Evolutionary conservation across 2,888 invertebrate genomes (phyloP), one percentile per base, ranked within the genome.

Genomic region (Plagodis pulveraria): DNA sequence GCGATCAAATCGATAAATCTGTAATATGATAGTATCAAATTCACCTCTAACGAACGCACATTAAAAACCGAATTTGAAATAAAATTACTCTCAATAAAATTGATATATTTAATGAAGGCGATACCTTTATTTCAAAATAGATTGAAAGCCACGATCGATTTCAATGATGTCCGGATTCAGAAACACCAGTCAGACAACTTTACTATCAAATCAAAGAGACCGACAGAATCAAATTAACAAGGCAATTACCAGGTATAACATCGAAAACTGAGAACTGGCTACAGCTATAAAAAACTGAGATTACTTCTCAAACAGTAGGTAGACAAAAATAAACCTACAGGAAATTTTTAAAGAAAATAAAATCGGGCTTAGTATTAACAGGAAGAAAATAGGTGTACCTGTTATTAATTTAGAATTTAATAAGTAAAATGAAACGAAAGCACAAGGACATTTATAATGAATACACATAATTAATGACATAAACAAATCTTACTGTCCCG

Each of bases 151-250:
- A 76, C 76, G 78, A 77, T 73, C 69, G 76, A 70, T 73, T 77
- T 70, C 73, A 77, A 84, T 81, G 84, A 84, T 64, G 68, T 64
- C 62, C 81, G 83, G 81, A 83, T 84, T 83, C 77, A 69, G 73
- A 60, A 83, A 80, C 79, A 83, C 85, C 77, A 78, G 86, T 85
- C 84, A 73, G 75, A 83, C 87, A 78, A 81, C 81, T 86, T 75
- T 65, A 78, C 74, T 72, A 74, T 76, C 69, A 66, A 69, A 83
- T 91, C 87, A 89, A 87, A 91, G 83, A 76, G 62, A 73, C 87
- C 89, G 89, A 78, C 80, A 77, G 80, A 80, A 84, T 84, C 80
- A 83, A 86, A 89, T 89, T 89, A 90, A 91, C 89, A 88, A 87
- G 86, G 82, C 85, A 90, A 89, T 91, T 86, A 89, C 85, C 77